Percentiles rank a stretch among this genome's conserved stretches.
These are phyloP conservation scores for Neoarius graeffei DNA, from an alignment of 2,113 vertebrate species.

Conservation along the genomic window DNA sequence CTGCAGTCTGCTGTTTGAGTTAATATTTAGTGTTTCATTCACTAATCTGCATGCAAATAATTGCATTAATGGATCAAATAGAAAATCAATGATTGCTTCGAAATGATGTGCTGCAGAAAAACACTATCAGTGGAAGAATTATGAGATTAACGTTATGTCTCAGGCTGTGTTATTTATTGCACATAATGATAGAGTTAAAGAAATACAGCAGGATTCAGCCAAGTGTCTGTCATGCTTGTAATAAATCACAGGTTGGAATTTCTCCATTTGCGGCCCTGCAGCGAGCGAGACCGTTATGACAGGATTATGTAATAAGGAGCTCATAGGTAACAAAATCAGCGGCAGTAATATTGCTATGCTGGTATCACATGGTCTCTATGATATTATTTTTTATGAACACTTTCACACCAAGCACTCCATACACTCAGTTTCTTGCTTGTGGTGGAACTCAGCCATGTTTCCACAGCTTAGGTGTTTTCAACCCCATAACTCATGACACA, in stretches of 20 bases:
- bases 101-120: slow-evolving; percentile 29
- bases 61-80: slow-evolving; percentile 21
- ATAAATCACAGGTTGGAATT: slow-evolving; percentile 40
- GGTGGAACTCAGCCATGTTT: slow-evolving; percentile 41
- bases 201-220: slow-evolving; percentile 35
- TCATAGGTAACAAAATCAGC: background rate
- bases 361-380: background rate
- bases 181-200: slow-evolving; percentile 29
- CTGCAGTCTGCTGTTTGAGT: background rate
- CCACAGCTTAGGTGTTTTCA: slow-evolving; percentile 2
- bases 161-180: slow-evolving; percentile 21
- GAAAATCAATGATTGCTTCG: slow-evolving; percentile 32
- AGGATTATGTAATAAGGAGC: slow-evolving; percentile 7
- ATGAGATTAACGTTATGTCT: slow-evolving; percentile 31
- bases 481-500: slow-evolving; percentile 20
- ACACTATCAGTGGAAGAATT: slow-evolving; percentile 11
- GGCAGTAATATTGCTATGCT: slow-evolving; percentile 7
- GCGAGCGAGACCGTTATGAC: background rate
- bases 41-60: background rate
- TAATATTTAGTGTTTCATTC: slow-evolving; percentile 1
- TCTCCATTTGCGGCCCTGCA: background rate
- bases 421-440: slow-evolving; percentile 25
- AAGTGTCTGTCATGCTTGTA: slow-evolving; percentile 25
- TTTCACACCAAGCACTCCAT: background rate
- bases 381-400: slow-evolving; percentile 13